Base-by-base conservation (phyloP, 2,797 vertebrate genomes). In the Diglossa cyanea region DNA sequence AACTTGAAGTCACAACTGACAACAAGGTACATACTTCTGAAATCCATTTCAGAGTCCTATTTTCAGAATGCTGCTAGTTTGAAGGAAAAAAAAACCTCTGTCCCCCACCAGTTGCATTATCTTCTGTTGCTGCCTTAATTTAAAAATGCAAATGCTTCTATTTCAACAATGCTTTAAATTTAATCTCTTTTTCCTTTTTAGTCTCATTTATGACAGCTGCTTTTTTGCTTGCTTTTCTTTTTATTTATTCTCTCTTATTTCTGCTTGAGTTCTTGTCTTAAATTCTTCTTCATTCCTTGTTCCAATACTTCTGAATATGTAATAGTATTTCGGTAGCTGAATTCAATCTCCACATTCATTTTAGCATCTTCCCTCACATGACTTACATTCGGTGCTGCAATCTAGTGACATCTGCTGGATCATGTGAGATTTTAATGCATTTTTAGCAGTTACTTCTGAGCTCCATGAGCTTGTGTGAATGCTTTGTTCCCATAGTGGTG, bases 11-110 rank as follows among this genome's bases (percentile, higher is more conserved):
- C 88, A 96, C 98, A 76, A 97, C 97, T 95, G 98, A 99, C 95
- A 98, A 99, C 97, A 98, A 99, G 98, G 99, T 99, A 96, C n/a
- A 21, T 60, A 19, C 23, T 94, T 94, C 47, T 48, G 53, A 88
- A 89, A 90, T 88, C 28, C 53, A 94, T 82, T 72, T 48, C 31
- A 45, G 67, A 51, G 7, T 40, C 28, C 14, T 80, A 2, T 18
- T 63, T 82, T 67, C 48, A 28, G 15, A 50, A 25, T 66, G 20
- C 76, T 93, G 17, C 35, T 55, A 50, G n/a, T 67, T 81, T 35
- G 55, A 70, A 70, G 26, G 23, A 26, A 55, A 25, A 67, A 67
- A 40, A 8, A 0, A 1, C 3, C 48, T 50, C 23, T 4, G 0
- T 58, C 7, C 23, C 18, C 7, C 28, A 10, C 18, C 16, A 60